Evolutionary conservation across 2,113 vertebrate species (phyloP).

Genomic region (Arothron firmamentum): DNA sequence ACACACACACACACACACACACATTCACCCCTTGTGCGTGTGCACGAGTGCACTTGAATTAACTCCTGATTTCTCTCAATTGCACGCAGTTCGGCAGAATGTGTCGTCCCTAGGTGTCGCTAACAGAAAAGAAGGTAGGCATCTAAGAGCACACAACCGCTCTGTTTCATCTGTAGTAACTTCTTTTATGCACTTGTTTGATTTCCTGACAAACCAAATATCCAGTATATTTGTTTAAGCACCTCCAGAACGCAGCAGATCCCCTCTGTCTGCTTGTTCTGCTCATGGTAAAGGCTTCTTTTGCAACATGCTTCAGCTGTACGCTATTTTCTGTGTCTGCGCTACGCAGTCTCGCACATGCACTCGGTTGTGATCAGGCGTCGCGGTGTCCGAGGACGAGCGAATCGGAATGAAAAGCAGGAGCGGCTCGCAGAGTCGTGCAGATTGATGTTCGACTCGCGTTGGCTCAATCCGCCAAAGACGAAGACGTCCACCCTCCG

Average conservation of each 20-base stretch:
- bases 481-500: conserved; percentile 34
- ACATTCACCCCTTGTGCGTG: conserved; percentile 35
- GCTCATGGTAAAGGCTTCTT: conserved; percentile 13
- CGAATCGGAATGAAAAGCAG: conserved; percentile 24
- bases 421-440: conserved; percentile 17
- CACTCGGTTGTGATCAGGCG: conserved; percentile 47
- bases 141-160: conserved; percentile 66
- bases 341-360: conserved; percentile 17
- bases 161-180: neutral
- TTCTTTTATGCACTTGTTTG: neutral
- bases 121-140: conserved; percentile 99
- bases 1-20: neutral
- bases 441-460: conserved; percentile 47
- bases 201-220: no score
- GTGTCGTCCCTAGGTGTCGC: conserved; percentile 99
- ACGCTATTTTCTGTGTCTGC: conserved; percentile 13
- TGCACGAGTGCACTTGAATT: conserved; percentile 81
- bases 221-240: no score
- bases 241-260: neutral
- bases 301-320: conserved; percentile 15
- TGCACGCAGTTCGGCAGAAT: conserved; percentile 96
- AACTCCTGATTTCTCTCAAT: conserved; percentile 92
- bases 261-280: conserved; percentile 5
- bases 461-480: conserved; percentile 13
- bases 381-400: neutral